Evolutionary conservation across 2,113 vertebrate genomes (phyloP), one percentile per base, ranked within the genome.

Genomic region (Clarias gariepinus): DNA sequence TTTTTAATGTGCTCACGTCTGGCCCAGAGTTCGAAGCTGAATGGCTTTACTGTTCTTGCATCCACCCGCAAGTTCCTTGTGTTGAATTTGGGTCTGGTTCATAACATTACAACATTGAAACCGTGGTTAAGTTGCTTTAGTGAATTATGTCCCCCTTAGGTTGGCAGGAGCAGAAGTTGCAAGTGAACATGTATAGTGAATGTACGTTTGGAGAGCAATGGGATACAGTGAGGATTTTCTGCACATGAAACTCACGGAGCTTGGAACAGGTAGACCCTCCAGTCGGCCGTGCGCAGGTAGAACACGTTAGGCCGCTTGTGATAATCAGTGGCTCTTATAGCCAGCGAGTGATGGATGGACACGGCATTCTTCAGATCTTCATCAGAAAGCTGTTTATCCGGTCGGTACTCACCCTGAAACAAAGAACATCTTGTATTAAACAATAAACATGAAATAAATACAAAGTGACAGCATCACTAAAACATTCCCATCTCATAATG

Each of bases 251-350:
- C 94, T 95, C 93, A 99, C 98, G 95, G 96, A 11, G 98, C 98
- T 94, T 99, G 98, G 90, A 99, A 96, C 81, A 99, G 96, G 94
- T 99, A 99, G 84, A 99, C 96, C 57, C 98, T 95, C 98, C 98
- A 99, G 94, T 99, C 98, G 0, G 98, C 98, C 0, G 98, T 99
- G 91, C 98, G 95, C 93, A 99, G 95, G 94, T 99, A 99, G 96
- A 99, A 99, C 41, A 99, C 98, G 0, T 98, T 96, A 64, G 98
- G 97, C 57, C 97, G 94, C 93, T 99, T 99, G 95, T 94, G 96
- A 93, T 99, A 99, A 92, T 99, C 98, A 0, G 94, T 96, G 0
- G 98, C 98, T 3, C 96, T 94, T 0, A 97, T 96, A 92, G 98
- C 98, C 89, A 99, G 93, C 0, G 97, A 96, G 73, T 99, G 98